Conservation (phyloP, 1,140 invertebrate species). For the Metaphire vulgaris region DNA sequence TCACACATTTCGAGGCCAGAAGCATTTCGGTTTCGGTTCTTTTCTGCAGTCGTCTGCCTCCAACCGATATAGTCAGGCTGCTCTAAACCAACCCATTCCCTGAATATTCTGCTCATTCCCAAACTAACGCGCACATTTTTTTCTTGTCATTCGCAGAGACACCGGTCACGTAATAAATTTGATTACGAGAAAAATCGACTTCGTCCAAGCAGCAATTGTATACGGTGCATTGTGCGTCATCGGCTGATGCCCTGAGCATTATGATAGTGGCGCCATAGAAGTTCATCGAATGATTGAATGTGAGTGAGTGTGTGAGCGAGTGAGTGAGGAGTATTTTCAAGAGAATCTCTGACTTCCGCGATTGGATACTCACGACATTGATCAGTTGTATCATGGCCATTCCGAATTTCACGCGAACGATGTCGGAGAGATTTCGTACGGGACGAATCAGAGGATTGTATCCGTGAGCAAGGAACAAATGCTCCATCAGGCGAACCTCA, state of each 20-base stretch:
- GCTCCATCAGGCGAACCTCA: constrained; percentile 66
- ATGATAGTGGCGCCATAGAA: not conserved
- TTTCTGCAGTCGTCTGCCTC: too few relatives aligned
- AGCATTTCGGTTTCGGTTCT: too few relatives aligned
- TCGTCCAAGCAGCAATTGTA: not conserved
- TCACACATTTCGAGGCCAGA: too few relatives aligned
- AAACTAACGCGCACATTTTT: not conserved
- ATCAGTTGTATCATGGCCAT: constrained; percentile 97
- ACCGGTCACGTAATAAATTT: not conserved
- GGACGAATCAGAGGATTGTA: constrained; percentile 99
- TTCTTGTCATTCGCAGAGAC: not conserved
- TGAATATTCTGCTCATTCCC: too few relatives aligned
- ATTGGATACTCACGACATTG: constrained; percentile 78
- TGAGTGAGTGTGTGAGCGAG: not conserved
- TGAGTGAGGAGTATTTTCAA: not conserved
- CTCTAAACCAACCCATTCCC: too few relatives aligned
- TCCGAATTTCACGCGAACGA: constrained; percentile 90
- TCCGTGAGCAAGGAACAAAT: constrained; percentile 73
- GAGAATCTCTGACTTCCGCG: not conserved
- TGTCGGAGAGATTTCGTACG: constrained; percentile 93
- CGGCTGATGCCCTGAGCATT: not conserved
- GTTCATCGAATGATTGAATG: not conserved
- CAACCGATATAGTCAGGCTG: too few relatives aligned
- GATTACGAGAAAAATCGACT: too few relatives aligned
- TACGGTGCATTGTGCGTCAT: not conserved